Base-by-base conservation (phyloP, 2,888 invertebrate genomes). In the Coecobrya sp. region DNA sequence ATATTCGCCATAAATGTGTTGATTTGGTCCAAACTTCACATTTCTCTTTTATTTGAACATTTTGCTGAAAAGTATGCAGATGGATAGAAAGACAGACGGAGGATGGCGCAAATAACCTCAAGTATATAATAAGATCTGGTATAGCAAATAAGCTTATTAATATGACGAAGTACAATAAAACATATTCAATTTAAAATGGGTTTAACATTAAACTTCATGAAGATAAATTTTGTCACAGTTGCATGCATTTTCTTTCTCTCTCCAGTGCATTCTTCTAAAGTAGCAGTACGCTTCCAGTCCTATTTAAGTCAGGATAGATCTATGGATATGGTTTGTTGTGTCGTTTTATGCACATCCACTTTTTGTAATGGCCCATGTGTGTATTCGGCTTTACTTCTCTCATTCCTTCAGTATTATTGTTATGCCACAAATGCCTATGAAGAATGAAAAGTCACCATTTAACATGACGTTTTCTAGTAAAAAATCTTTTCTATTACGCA, bases 221-320 rank as follows among this genome's bases (percentile, higher is more conserved):
- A 76, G 76, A 49, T 49, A 76, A 76, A 49, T 76, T 76, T 76
- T 76, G 49, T 49, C 76, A 49, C 16, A 76, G 76, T 76, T 49
- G 22, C 76, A 76, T 76, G 49, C 22, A 76, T 76, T 76, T 22
- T 73, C n/a, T n/a, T n/a, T n/a, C n/a, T 73, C 73, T 73, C 68
- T 68, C 70, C 45, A 42, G n/a, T 68, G 13, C 68, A 68, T 19
- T 68, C 27, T n/a, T 68, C n/a, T 36, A 36, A 36, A 36, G 36
- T 36, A 4, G 7, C 36, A 36, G 36, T 36, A 36, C 36, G 36
- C 36, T 65, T 2, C 59, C 16, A 27, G 65, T 65, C 65, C 65
- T 65, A 65, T 65, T 65, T 65, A 27, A 1, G 65, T 65, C 65
- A 65, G 11, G 16, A 8, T 27, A 16, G 7, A 65, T 65, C 3